phyloP scores from a whole-genome alignment of 1,140 invertebrate genomes.

The Bombus picipes region DNA sequence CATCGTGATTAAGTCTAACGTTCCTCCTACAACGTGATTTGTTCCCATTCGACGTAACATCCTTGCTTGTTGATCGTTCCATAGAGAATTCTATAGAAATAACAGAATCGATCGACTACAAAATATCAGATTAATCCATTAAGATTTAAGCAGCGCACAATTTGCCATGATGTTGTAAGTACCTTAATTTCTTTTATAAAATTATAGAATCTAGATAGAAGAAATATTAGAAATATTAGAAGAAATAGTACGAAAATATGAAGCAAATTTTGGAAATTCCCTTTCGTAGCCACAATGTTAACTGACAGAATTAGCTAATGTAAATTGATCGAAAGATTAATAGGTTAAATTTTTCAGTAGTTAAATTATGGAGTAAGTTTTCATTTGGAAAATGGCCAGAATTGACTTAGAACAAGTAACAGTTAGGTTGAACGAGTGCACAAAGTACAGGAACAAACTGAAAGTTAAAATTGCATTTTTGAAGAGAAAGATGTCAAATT shows the following conservation, averaged over 20 bases:
- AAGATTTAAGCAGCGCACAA: too few species aligned
- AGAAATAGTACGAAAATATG: too few species aligned
- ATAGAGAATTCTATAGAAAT: background rate
- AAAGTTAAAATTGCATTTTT: conserved; percentile 26
- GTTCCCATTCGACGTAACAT: background rate
- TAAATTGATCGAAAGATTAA: background rate
- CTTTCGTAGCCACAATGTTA: background rate
- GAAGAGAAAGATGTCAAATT: conserved; percentile 6
- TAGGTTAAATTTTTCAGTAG: background rate
- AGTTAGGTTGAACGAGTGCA: background rate
- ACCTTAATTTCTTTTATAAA: too few species aligned
- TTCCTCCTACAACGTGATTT: background rate
- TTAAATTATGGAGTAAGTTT: background rate
- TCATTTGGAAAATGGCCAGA: background rate
- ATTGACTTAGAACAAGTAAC: background rate
- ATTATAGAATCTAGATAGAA: background rate
- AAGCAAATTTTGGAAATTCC: background rate
- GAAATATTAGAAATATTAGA: background rate
- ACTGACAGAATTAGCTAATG: background rate
- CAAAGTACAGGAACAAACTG: background rate
- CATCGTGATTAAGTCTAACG: conserved; percentile 3
- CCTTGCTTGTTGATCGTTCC: too few species aligned
- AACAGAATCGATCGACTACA: background rate
- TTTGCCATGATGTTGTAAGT: too few species aligned
- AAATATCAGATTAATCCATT: too few species aligned